Percentiles rank a stretch among this genome's conserved stretches.
Conservation (phyloP, 2,888 invertebrate species). For the Antheraea yamamai region DNA sequence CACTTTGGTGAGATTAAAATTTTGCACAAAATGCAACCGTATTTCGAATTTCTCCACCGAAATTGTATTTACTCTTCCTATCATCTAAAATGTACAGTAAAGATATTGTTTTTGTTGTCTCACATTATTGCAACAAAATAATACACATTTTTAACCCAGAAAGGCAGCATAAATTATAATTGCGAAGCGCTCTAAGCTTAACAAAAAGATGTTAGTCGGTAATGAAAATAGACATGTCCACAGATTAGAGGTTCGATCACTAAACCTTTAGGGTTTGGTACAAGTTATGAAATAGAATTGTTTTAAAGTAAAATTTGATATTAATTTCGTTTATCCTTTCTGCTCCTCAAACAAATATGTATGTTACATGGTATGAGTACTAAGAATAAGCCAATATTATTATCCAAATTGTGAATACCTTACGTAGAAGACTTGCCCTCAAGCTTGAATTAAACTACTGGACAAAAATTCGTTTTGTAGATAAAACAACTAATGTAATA, state of each 20-base stretch:
- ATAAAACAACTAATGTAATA: no score
- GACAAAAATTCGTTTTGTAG: no score
- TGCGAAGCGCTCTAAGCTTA: conserved; percentile 41
- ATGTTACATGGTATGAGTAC: neutral
- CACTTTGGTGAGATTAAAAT: conserved; percentile 48
- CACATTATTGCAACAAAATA: neutral
- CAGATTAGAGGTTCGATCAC: conserved; percentile 56
- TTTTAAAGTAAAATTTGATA: no score
- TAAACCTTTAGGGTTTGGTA: neutral
- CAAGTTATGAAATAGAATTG: neutral
- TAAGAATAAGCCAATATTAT: no score
- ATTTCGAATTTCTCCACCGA: conserved; percentile 38
- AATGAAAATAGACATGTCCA: conserved; percentile 71
- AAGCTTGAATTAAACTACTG: no score
- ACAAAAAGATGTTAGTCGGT: conserved; percentile 61
- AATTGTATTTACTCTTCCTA: neutral
- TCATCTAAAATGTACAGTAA: neutral
- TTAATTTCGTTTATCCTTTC: no score
- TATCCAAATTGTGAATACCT: no score
- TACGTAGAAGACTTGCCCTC: no score
- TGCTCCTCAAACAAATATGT: no score
- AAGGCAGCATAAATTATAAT: conserved; percentile 48
- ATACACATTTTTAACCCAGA: neutral
- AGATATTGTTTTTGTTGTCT: neutral
- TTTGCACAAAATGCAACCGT: conserved; percentile 44